Base-by-base conservation (phyloP, 2,797 vertebrate species). In the Sebastes minor region DNA sequence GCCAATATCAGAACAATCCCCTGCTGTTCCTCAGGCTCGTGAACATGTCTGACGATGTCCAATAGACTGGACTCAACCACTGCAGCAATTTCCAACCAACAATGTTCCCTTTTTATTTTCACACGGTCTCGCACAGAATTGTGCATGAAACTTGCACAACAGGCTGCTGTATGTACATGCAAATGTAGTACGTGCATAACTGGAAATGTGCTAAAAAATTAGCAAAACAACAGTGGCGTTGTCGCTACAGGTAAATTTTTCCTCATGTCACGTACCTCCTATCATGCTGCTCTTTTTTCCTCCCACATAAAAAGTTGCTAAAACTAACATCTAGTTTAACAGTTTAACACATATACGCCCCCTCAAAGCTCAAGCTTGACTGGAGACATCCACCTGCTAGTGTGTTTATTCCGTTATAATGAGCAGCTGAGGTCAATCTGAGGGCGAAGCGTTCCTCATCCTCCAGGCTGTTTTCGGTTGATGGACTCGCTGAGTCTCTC, bases 361-460 rank as follows among this genome's bases (percentile, higher is more conserved):
- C 16, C 23, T 78, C 55, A 61, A n/a, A 75, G 59, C 71, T 63
- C 18, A 2, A 25, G 56, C 16, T 38, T 69, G 13, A 9, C 20
- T 78, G 62, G n/a, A 68, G 55, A 63, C 9, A 12, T 68, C 56
- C 76, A 74, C 70, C 77, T 80, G 62, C 32, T 27, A n/a, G 32
- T 33, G 71, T 85, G 57, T 86, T 78, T 68, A 76, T 82, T 74
- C 33, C 27, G 28, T 59, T 57, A 60, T 77, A 52, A 84, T 81
- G 52, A 79, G 52, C 20, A 69, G n/a, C 55, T 14, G 68, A 69
- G 89, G 84, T 89, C 88, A 86, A n/a, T 78, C 56, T 3, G 82
- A 90, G 81, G 78, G 65, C 69, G 79, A 69, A 65, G 35, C 13
- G 46, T 68, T 70, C 32, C 59, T 52, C 76, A 52, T 71, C 83